These are phyloP conservation scores for Oligia strigilis DNA, from an alignment of 2,888 invertebrate genomes.

Conservation along the genomic window DNA sequence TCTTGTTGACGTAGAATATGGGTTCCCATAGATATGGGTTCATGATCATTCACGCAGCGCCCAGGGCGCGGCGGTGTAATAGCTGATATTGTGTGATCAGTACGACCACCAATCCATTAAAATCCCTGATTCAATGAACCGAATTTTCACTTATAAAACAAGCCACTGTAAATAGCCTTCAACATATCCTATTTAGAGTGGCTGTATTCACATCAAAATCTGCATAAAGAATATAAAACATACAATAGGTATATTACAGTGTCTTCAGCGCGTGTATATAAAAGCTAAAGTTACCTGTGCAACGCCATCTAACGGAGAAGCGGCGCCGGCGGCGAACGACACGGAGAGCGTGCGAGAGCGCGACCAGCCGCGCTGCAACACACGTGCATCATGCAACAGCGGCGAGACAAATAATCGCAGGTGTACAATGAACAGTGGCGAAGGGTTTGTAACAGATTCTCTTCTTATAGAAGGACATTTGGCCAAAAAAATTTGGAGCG, in stretches of 20 bases:
- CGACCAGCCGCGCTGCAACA: conserved; percentile 95
- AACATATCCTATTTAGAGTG: conserved; percentile 11
- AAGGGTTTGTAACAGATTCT: not conserved
- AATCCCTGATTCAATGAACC: not conserved
- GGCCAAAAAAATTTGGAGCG: not conserved
- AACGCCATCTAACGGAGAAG: conserved; percentile 95
- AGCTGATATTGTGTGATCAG: not conserved
- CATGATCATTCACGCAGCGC: too few species aligned
- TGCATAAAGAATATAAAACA: conserved; percentile 20
- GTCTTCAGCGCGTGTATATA: conserved; percentile 40
- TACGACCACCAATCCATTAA: not conserved
- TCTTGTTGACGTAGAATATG: too few species aligned
- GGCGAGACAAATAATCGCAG: conserved; percentile 66
- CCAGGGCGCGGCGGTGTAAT: not conserved
- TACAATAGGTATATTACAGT: conserved; percentile 22
- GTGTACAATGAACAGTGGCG: conserved; percentile 46
- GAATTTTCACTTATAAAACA: not conserved
- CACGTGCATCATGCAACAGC: conserved; percentile 82
- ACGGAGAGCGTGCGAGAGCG: conserved; percentile 97
- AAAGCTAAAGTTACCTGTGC: conserved; percentile 84
- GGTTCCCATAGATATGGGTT: too few species aligned
- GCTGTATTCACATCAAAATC: conserved; percentile 4
- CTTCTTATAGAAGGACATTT: not conserved
- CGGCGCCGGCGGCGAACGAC: conserved; percentile 94
- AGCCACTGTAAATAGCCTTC: too few species aligned